phyloP scores from a whole-genome alignment of 2,797 vertebrate species.

The Hoplostethus mediterraneus region DNA sequence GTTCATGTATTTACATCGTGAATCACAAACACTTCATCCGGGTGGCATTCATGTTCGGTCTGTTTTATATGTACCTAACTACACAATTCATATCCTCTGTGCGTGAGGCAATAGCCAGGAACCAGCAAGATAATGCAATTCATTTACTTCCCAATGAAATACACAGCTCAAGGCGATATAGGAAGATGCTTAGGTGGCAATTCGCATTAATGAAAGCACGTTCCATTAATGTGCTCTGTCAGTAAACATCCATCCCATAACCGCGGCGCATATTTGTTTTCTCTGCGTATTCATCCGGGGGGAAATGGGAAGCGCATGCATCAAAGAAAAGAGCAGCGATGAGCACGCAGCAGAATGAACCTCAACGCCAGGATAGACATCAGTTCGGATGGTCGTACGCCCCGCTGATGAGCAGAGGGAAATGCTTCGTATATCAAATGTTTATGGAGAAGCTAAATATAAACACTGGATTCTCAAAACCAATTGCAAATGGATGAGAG shows the following conservation, averaged over 20 bases:
- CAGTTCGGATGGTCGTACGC: conserved; percentile 53
- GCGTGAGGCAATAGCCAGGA: neutral
- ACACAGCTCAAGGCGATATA: conserved; percentile 52
- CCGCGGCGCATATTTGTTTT: conserved; percentile 37
- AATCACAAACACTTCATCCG: conserved; percentile 27
- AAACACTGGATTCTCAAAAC: conserved; percentile 60
- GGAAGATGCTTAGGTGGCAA: conserved; percentile 59
- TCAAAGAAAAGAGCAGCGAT: conserved; percentile 58
- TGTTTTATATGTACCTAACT: conserved; percentile 26
- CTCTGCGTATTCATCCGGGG: conserved; percentile 13
- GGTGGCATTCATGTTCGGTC: conserved; percentile 14
- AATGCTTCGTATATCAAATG: conserved; percentile 52
- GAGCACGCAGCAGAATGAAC: conserved; percentile 19
- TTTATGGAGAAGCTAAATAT: conserved; percentile 67
- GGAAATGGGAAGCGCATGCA: conserved; percentile 29
- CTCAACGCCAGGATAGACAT: conserved; percentile 55
- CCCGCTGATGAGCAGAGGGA: conserved; percentile 48
- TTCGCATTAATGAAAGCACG: conserved; percentile 71
- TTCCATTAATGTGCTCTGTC: conserved; percentile 68
- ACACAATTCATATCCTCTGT: conserved; percentile 26
- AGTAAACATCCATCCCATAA: conserved; percentile 60
- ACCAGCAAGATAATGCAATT: conserved; percentile 37
- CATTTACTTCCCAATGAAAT: conserved; percentile 61
- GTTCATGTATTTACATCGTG: conserved; percentile 31
- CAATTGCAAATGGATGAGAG: conserved; percentile 61